Evolutionary conservation across 2,113 vertebrate genomes (phyloP), one percentile per base, ranked within the genome.

Genomic region (Leuciscus idus): DNA sequence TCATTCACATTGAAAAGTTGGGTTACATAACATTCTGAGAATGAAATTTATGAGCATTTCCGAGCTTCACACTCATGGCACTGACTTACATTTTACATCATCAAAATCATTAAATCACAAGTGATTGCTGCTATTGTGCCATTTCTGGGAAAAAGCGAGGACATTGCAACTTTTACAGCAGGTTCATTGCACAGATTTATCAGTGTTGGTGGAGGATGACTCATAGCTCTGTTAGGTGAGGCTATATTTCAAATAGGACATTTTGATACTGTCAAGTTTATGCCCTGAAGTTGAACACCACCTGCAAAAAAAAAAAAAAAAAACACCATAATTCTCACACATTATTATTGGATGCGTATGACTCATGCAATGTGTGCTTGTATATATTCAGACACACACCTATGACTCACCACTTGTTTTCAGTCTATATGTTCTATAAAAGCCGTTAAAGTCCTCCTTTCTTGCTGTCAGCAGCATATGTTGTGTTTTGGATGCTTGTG

Each of bases 371-470:
- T 50, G 50, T 83, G 68, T 55, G 21, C 33, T 21, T 57, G 12
- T 33, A 9, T 83, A 70, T 82, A 68, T 83, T 83, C 28, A 83
- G 66, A 28, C 66, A 81, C 4, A 48, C 6, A 50, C 62, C 46
- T 82, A n/a, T 83, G 64, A 83, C 81, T 83, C 66, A 72, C 48
- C 19, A 4, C 77, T 57, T 52, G 64, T 55, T 66, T 83, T 68
- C 17, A 36, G 81, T 59, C 66, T 57, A 21, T 52, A 83, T 57
- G 66, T 83, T 57, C 50, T 57, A 52, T 9, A 57, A 72, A 66
- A 81, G 61, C 15, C 17, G 30, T 66, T 12, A 46, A 64, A 30
- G 33, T 61, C 21, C 12, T 61, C 55, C 21, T 11, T 74, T 13
- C 39, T 74, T 74, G 39, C 43, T 74, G 72, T 48, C 72, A 74